Conservation (phyloP, 2,113 vertebrate species). For the Lepus americanus region DNA sequence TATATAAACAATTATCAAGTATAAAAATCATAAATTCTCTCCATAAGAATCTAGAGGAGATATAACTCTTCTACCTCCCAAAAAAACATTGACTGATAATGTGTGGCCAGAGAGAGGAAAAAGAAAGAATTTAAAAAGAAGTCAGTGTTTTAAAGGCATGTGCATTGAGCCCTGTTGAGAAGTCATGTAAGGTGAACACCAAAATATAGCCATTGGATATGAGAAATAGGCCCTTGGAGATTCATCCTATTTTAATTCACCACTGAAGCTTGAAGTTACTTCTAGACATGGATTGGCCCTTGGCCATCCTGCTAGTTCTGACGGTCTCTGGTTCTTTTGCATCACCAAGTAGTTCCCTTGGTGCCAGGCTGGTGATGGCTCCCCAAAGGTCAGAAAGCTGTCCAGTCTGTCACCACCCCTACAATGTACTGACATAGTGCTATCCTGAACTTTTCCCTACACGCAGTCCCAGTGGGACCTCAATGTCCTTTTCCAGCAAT, state of each 20-base stretch:
- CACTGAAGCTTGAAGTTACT: background rate
- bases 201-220: background rate
- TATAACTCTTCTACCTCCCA: background rate
- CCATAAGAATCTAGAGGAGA: background rate
- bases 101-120: background rate
- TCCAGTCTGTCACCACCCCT: accelerated
- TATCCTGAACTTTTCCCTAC: background rate
- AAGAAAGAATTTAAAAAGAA: background rate
- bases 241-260: background rate
- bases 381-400: background rate
- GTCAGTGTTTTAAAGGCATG: background rate
- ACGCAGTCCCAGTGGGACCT: background rate
- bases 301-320: accelerated
- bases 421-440: accelerated
- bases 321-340: background rate
- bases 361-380: background rate
- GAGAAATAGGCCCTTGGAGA: background rate
- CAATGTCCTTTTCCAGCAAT: background rate
- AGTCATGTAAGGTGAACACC: background rate
- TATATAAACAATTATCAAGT: background rate
- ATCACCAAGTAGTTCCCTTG: background rate
- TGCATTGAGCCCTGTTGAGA: background rate
- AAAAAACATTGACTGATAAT: background rate
- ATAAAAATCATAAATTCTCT: background rate
- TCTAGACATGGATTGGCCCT: background rate